Percentiles rank a stretch among this genome's conserved stretches.
phyloP scores from a whole-genome alignment of 2,888 invertebrate genomes.

The Tetranychus truncatus region DNA sequence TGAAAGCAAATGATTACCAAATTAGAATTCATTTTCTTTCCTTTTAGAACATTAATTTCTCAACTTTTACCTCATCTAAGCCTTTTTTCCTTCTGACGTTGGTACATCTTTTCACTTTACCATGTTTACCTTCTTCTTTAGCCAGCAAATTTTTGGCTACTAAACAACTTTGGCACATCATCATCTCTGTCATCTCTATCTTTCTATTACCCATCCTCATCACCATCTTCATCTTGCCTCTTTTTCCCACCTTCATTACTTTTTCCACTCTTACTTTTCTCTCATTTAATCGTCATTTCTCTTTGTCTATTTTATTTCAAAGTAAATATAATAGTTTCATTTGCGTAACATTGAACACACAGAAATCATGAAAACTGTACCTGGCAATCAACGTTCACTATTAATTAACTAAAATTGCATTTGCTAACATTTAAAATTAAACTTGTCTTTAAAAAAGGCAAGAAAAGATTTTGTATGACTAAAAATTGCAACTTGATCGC shows the following conservation, averaged over 20 bases:
- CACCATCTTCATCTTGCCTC: neutral
- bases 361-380: neutral
- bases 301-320: neutral
- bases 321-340: slow-evolving; percentile 1
- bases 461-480: no score
- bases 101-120: neutral
- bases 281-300: neutral
- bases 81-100: neutral
- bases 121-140: neutral
- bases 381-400: neutral
- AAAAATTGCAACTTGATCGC: no score
- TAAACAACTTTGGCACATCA: neutral
- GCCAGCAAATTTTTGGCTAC: slow-evolving; percentile 1
- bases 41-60: neutral
- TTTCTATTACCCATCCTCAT: neutral
- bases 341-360: neutral
- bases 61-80: neutral
- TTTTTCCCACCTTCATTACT: neutral
- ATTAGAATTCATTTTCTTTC: neutral
- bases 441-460: no score
- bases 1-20: neutral
- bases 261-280: neutral
- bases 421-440: no score
- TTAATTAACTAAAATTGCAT: neutral
- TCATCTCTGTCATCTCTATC: neutral